Evolutionary conservation across 2,113 vertebrate genomes (phyloP).

Genomic region (Eleginops maclovinus): DNA sequence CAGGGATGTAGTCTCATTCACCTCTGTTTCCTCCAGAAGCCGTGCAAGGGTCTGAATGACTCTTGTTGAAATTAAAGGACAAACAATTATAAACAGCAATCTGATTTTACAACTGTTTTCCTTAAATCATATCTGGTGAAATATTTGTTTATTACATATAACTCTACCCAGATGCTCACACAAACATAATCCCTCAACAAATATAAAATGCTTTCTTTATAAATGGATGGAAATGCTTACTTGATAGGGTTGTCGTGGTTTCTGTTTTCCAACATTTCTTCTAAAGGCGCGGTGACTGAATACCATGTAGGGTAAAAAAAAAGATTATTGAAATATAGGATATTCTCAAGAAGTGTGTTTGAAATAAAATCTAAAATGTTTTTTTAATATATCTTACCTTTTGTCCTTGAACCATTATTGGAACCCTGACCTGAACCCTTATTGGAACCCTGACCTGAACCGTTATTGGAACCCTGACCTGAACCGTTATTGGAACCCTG

Average conservation of each 20-base stretch:
- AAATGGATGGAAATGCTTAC: constrained; percentile 33
- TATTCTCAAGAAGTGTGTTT: neutral
- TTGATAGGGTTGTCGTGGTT: accelerated
- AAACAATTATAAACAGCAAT: neutral
- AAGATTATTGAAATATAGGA: neutral
- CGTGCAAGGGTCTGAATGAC: accelerated
- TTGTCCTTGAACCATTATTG: no score
- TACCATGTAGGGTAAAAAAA: accelerated
- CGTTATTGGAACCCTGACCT: no score
- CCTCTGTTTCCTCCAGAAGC: neutral
- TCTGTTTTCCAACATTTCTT: neutral
- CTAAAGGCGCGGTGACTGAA: accelerated
- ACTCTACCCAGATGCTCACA: neutral
- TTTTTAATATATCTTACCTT: no score
- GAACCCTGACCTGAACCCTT: no score
- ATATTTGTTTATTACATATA: neutral
- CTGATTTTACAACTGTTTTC: neutral
- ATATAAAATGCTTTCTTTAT: neutral
- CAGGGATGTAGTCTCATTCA: accelerated
- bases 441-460: no score
- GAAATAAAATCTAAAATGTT: neutral
- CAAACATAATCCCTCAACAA: neutral
- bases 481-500: no score
- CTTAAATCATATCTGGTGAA: neutral
- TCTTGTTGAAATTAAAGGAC: neutral